phyloP scores from a whole-genome alignment of 2,888 invertebrate genomes.

The Himalopsyche tibetana region DNA sequence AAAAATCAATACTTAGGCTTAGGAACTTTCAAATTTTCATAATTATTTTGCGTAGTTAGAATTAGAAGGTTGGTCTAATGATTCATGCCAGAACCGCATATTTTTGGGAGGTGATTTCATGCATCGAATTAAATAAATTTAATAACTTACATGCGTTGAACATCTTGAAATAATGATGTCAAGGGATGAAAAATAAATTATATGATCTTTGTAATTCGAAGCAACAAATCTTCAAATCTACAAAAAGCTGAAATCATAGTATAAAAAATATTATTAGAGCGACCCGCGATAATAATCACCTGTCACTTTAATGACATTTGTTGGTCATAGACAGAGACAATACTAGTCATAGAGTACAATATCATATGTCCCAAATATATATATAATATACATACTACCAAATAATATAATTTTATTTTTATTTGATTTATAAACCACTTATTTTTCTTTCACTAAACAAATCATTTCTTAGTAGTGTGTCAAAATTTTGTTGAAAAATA shows the following conservation, averaged over 20 bases:
- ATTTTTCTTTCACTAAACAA: too few relatives aligned
- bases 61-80: conserved; percentile 1
- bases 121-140: background rate
- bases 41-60: background rate
- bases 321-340: background rate
- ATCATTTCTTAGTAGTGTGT: too few relatives aligned
- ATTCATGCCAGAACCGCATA: conserved; percentile 9
- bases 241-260: background rate
- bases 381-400: too few relatives aligned
- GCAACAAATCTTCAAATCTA: background rate
- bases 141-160: conserved; percentile 16
- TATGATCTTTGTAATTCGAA: background rate
- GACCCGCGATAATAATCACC: background rate
- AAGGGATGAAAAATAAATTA: background rate
- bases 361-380: too few relatives aligned
- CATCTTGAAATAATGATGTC: background rate
- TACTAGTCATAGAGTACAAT: too few relatives aligned
- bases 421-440: too few relatives aligned
- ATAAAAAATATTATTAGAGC: background rate
- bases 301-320: conserved; percentile 4
- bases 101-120: conserved; percentile 19
- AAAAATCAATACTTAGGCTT: too few relatives aligned
- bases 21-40: too few relatives aligned
- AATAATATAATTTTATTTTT: too few relatives aligned
- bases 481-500: too few relatives aligned